Evolutionary conservation across 2,797 vertebrate species (phyloP), one percentile per base, ranked within the genome.

Genomic region (Sebastes matsubarae): DNA sequence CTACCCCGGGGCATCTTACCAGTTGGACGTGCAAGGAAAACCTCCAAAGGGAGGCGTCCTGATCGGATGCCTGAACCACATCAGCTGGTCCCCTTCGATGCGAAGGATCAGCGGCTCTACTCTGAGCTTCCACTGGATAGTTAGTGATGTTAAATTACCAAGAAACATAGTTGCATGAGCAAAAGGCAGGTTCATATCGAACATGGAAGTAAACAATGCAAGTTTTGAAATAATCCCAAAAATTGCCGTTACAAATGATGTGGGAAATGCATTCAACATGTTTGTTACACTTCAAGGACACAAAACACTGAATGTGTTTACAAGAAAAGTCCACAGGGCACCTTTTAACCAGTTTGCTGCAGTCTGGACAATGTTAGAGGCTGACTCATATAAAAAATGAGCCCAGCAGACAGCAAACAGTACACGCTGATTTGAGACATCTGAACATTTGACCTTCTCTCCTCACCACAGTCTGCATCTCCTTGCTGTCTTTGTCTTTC

Each of bases 401-500:
- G 12, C 13, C 20, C 16, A 20, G 27, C 20, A 5, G 46, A 52
- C 16, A 25, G 34, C 34, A 27, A 4, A 20, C 11, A 4, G 4
- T 13, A 29, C 68, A 46, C 6, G 4, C 30, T 55, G n/a, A 59
- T 34, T 27, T 36, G 9, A 58, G 27, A 68, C 27, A 52, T 13
- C 4, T 11, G 22, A 67, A 14, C n/a, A 7, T 38, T 42, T 70
- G 72, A 84, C 71, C 63, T 14, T 52, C 11, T 25, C 22, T 61
- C 16, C 34, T 59, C 25, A 68, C 54, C 76, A 20, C 64, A 68
- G 50, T 22, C 36, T 27, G 16, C 27, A 32, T 30, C 58, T 66
- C 50, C 32, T 54, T 38, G 4, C 36, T 58, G 13, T 71, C 71
- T 76, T 29, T 68, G 73, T 54, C 36, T 80, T 54, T 59, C 20